Conservation (phyloP, 2,888 invertebrate genomes). For the Dugesia japonica region DNA sequence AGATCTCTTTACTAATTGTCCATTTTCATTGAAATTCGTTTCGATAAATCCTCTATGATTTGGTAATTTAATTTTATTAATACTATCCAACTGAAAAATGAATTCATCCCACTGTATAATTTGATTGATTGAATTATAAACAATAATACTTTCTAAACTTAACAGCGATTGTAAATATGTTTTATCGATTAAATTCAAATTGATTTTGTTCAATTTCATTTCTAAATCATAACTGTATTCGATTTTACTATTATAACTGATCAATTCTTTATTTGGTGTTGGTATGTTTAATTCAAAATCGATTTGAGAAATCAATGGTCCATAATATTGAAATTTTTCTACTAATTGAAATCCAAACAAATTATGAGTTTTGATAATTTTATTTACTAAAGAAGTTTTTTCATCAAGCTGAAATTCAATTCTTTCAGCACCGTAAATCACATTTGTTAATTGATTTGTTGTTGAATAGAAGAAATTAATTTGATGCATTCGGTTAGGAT, state of each 20-base stretch:
- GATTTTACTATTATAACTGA: neutral
- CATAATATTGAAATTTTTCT: neutral
- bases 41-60: neutral
- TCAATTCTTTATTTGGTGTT: neutral
- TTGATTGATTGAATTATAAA: neutral
- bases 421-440: neutral
- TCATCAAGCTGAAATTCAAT: neutral
- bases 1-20: neutral
- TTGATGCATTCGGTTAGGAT: neutral
- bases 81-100: neutral
- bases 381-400: neutral
- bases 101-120: neutral
- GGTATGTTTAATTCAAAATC: neutral
- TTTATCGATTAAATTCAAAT: neutral
- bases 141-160: neutral
- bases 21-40: neutral
- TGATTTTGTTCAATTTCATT: neutral
- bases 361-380: neutral
- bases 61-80: neutral
- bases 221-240: neutral
- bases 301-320: neutral
- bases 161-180: neutral
- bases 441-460: neutral
- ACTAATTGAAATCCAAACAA: neutral
- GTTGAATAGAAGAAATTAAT: constrained; percentile 2